Percentiles rank a stretch among this genome's conserved stretches.
Evolutionary conservation across 2,113 vertebrate genomes (phyloP).

Genomic region (Fulica atra): DNA sequence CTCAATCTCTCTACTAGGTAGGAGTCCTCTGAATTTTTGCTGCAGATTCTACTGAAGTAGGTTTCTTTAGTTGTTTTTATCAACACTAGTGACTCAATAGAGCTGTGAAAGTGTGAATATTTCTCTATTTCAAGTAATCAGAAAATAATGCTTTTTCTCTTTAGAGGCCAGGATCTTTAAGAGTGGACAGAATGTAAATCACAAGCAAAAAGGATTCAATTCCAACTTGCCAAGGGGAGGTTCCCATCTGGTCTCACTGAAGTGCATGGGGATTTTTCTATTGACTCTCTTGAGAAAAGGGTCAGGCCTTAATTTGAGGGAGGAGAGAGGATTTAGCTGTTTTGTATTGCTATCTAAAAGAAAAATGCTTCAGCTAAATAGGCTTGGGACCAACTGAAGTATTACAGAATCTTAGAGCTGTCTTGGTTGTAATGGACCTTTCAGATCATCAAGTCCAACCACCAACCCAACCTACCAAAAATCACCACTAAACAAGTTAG

Average conservation of each 20-base stretch:
- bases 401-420: too few relatives aligned
- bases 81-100: background rate
- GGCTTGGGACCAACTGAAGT: background rate
- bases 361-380: background rate
- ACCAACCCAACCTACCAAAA: too few relatives aligned
- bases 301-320: background rate
- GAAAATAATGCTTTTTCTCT: background rate
- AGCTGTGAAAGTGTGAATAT: background rate
- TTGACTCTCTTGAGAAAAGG: background rate
- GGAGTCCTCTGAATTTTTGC: background rate
- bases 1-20: background rate
- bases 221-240: background rate
- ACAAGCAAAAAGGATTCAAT: background rate
- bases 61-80: slow-evolving; percentile 1
- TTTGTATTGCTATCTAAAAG: background rate
- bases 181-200: background rate
- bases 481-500: background rate
- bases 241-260: background rate
- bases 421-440: too few relatives aligned
- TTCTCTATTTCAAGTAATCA: background rate
- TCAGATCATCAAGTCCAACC: too few relatives aligned
- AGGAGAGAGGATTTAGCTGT: background rate
- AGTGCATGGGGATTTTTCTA: background rate
- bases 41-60: background rate
- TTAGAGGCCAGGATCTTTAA: slow-evolving; percentile 27